Base-by-base conservation (phyloP, 2,888 invertebrate species). In the Hypomecis punctinalis region DNA sequence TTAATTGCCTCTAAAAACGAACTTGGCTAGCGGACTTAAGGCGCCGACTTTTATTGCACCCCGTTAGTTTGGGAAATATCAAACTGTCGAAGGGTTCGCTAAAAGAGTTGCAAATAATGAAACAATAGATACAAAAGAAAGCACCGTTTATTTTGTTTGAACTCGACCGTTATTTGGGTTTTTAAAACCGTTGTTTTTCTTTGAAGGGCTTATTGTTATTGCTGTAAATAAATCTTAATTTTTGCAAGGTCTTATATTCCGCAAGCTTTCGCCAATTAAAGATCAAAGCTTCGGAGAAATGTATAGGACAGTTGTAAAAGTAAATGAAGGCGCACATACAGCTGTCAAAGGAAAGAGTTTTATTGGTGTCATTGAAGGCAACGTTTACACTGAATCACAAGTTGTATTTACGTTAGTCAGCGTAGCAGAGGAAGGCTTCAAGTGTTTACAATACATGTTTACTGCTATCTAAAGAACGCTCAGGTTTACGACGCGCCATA, bases 51-150 rank as follows among this genome's bases (percentile, higher is more conserved):
- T 86, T 86, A 84, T 82, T 78, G 70, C 74, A 59, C 67, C 61
- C 82, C 76, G 78, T 80, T 82, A 79, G 71, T 77, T 63, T 68
- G 75, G 75, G 70, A 76, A 75, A 70, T 75, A 78, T 76, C 74
- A 73, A 75, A 76, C 73, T 75, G 80, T 78, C 76, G 76, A 80
- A 84, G 78, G 82, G 81, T 84, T 86, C 68, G 78, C 66, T 57
- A 83, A 86, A 86, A 84, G 85, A 85, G 85, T 85, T 86, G 84
- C 84, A 79, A 85, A 83, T 78, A 80, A 81, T 74, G 69, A 80
- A 84, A 86, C 82, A 86, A 86, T 76, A 70, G 64, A 71, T 75
- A 76, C 75, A 81, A 84, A 72, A 76, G 75, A 76, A 74, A 73
- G 71, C 63, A 45, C 73, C 74, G 76, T 77, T 79, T 69, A 77